Base-by-base conservation (phyloP, 2,113 vertebrate genomes). In the Syrrhaptes paradoxus region DNA sequence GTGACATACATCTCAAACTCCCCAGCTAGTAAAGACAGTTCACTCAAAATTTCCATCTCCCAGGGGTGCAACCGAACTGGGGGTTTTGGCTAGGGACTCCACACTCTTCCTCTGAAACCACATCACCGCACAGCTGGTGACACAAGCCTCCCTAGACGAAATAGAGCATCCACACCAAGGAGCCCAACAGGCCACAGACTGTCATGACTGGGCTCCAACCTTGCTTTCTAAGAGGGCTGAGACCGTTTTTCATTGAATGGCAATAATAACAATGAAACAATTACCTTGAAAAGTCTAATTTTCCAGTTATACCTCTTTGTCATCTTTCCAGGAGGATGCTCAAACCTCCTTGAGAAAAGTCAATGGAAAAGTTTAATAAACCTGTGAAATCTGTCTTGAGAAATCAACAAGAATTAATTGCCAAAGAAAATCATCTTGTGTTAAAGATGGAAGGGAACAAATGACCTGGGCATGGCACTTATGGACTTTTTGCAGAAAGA, bases 51-150 rank as follows among this genome's bases (percentile, higher is more conserved):
- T 43, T 43, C 7, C 18, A 45, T 17, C 17, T 75, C 19, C 17
- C 22, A 82, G 19, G 1, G 21, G 5, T 70, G 8, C 5, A 29
- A 13, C 2, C 31, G 34, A 63, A 66, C 22, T 3, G 36, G 16
- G 12, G 17, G 6, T 48, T 68, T 29, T 19, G 8, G 14, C 51
- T 19, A 4, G 0, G 2, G 41, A 24, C 9, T 52, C 26, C 28
- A 32, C 28, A 14, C 16, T 22, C 9, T 4, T 24, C 20, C 18
- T 52, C 45, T 31, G 6, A 68, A 48, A 43, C 15, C 13, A 22
- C 0, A 10, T 5, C 29, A 29, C n/a, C 17, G n/a, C 0, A 0
- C 4, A n/a, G 18, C 54, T 10, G 9, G 19, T 14, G 22, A 12
- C 46, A 45, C 3, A 19, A 59, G 11, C 46, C 24, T 15, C 29